Percentiles rank a stretch among this genome's conserved stretches.
Conservation (phyloP, 2,113 vertebrate genomes). For the Silurus meridionalis region DNA sequence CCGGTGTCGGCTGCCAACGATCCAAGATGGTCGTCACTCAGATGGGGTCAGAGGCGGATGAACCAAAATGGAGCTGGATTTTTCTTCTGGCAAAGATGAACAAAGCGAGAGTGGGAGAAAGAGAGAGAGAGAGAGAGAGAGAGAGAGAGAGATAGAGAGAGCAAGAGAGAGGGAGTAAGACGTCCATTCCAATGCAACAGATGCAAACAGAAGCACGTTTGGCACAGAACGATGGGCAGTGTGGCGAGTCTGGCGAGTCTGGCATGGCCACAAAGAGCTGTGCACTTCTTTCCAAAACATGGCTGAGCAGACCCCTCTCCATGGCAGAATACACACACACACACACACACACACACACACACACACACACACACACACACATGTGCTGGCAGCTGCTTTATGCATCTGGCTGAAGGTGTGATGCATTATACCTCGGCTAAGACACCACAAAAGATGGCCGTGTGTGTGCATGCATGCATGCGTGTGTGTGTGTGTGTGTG, state of each 20-base stretch:
- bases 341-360: slow-evolving; percentile 33
- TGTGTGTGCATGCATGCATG: slow-evolving; percentile 58
- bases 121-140: slow-evolving; percentile 30
- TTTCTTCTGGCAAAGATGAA: slow-evolving; percentile 30
- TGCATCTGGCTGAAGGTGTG: slow-evolving; percentile 45
- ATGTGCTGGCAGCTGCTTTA: slow-evolving; percentile 41
- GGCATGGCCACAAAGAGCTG: slow-evolving; percentile 69
- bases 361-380: slow-evolving; percentile 36
- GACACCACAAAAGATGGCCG: slow-evolving; percentile 40
- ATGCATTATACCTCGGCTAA: slow-evolving; percentile 42
- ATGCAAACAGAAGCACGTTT: slow-evolving; percentile 53
- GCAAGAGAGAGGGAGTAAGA: slow-evolving; percentile 24
- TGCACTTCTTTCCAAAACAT: slow-evolving; percentile 51
- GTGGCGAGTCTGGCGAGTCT: slow-evolving; percentile 60
- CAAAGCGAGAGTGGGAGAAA: slow-evolving; percentile 20
- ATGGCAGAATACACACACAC: slow-evolving; percentile 34
- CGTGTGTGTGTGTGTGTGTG: slow-evolving; percentile 37
- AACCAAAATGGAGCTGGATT: slow-evolving; percentile 55
- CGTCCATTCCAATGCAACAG: slow-evolving; percentile 63
- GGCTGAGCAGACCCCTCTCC: slow-evolving; percentile 49
- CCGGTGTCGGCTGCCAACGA: slow-evolving; percentile 27
- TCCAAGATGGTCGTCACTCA: slow-evolving; percentile 55
- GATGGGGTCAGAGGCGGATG: slow-evolving; percentile 52
- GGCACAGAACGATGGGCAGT: slow-evolving; percentile 56
- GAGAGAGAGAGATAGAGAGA: slow-evolving; percentile 27